Conservation (phyloP, 2,888 invertebrate species). For the Coenonympha glycerion region DNA sequence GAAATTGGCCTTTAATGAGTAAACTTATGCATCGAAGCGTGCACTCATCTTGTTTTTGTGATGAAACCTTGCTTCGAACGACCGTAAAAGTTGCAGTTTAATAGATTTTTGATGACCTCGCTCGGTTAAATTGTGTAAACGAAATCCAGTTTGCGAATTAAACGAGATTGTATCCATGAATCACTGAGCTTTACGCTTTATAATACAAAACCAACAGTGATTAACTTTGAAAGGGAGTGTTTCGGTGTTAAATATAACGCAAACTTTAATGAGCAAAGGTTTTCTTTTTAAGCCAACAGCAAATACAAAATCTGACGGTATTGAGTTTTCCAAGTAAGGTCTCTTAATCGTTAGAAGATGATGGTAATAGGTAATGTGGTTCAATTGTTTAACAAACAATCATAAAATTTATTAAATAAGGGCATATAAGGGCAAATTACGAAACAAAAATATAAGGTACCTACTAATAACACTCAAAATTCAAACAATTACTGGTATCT, state of each 20-base stretch:
- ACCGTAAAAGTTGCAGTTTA: conserved; percentile 23
- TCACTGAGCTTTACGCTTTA: conserved; percentile 7
- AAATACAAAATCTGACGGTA: too few species aligned
- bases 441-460: too few species aligned
- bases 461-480: too few species aligned
- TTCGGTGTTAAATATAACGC: not conserved
- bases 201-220: conserved; percentile 2
- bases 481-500: conserved; percentile 21
- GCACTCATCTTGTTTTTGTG: conserved; percentile 33
- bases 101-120: conserved; percentile 22
- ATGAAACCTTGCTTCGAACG: conserved; percentile 22
- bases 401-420: too few species aligned
- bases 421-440: too few species aligned
- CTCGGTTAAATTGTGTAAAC: conserved; percentile 15
- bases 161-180: conserved; percentile 14
- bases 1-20: conserved; percentile 53
- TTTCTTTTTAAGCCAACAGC: too few species aligned
- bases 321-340: too few species aligned
- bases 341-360: too few species aligned
- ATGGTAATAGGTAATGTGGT: too few species aligned
- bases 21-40: conserved; percentile 45
- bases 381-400: too few species aligned
- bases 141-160: conserved; percentile 15
- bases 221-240: not conserved
- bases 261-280: too few species aligned